phyloP scores from a whole-genome alignment of 2,888 invertebrate species.

The Epirrhoe alternata region DNA sequence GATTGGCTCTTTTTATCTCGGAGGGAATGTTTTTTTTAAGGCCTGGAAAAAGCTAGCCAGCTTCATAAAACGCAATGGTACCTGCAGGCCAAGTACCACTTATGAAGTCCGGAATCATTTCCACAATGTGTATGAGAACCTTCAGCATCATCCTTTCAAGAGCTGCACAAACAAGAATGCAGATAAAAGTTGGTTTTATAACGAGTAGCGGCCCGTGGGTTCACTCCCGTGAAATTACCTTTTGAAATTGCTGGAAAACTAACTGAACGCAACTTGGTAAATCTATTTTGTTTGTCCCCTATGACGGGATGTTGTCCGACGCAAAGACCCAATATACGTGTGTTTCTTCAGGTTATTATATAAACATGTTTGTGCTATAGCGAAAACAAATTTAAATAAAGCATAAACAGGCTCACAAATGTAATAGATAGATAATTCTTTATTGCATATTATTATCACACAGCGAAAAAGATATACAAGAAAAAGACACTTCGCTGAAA shows the following conservation, averaged over 20 bases:
- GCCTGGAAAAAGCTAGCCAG: slow-evolving; percentile 4
- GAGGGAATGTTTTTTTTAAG: not conserved
- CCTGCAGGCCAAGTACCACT: slow-evolving; percentile 21
- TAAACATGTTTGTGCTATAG: no score
- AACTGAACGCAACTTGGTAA: slow-evolving; percentile 27
- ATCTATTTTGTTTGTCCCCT: slow-evolving; percentile 15
- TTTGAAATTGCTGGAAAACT: slow-evolving; percentile 33
- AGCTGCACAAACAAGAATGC: slow-evolving; percentile 34
- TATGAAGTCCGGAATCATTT: slow-evolving; percentile 29
- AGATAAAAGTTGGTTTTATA: slow-evolving; percentile 35
- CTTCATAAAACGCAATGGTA: slow-evolving; percentile 21
- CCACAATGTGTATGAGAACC: slow-evolving; percentile 25
- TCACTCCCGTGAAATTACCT: slow-evolving; percentile 37
- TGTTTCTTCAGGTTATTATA: no score
- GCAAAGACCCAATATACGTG: no score
- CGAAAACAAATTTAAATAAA: no score
- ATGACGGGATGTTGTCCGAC: slow-evolving; percentile 1
- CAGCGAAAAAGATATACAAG: no score
- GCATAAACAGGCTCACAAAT: no score
- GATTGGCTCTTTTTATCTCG: slow-evolving; percentile 4
- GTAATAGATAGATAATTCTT: no score
- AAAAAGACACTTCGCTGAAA: no score
- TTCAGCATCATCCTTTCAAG: slow-evolving; percentile 32
- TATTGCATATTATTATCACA: no score
- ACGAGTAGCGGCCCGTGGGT: slow-evolving; percentile 31